These are phyloP conservation scores for Rhineura floridana DNA, from an alignment of 2,113 vertebrate species.

Conservation along the genomic window DNA sequence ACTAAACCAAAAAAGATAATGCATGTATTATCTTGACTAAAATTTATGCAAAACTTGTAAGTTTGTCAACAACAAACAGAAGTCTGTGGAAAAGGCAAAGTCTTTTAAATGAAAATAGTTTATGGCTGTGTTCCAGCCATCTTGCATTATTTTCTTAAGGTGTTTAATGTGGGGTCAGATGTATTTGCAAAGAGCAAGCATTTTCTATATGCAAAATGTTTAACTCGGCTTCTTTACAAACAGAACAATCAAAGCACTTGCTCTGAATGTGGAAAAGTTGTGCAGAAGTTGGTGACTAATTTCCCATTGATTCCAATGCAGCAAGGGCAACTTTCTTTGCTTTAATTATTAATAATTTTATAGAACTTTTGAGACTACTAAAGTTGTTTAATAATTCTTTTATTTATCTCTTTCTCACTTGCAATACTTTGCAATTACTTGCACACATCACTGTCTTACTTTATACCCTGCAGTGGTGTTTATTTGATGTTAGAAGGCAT, in stretches of 20 bases:
- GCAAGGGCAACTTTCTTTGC: neutral
- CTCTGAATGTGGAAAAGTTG: conserved; percentile 59
- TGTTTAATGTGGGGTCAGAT: neutral
- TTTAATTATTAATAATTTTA: neutral
- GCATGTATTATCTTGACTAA: conserved; percentile 44
- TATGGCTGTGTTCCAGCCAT: neutral
- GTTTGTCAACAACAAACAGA: neutral
- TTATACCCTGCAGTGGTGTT: conserved; percentile 11
- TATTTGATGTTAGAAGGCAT: conserved; percentile 26
- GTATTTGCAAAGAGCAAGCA: neutral
- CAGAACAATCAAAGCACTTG: conserved; percentile 14
- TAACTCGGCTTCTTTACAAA: conserved; percentile 38
- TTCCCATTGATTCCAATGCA: neutral
- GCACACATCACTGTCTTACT: conserved; percentile 24
- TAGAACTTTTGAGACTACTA: neutral
- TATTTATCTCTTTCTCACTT: conserved; percentile 37
- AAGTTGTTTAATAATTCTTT: neutral
- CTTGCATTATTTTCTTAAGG: neutral
- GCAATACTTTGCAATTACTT: conserved; percentile 59
- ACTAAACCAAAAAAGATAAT: conserved; percentile 51
- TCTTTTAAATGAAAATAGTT: neutral
- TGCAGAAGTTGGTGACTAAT: neutral
- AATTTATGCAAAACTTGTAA: neutral
- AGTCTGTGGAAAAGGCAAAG: neutral
- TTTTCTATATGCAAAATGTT: neutral